Base-by-base conservation (phyloP, 2,888 invertebrate species). In the Ormyrus rosae region DNA sequence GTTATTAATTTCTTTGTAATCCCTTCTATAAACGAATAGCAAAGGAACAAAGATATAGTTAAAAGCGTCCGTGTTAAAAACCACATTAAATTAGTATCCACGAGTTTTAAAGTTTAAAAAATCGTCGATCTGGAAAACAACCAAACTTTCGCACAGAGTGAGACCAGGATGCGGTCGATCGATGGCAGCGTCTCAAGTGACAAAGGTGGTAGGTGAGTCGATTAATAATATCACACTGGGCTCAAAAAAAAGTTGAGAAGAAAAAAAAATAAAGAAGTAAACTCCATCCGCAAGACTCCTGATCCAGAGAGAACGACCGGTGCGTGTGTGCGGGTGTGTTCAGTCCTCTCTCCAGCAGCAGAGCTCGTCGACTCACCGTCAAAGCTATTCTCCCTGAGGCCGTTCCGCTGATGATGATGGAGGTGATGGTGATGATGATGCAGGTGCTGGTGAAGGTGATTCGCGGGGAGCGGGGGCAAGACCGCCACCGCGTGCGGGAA, bases 401-500 rank as follows among this genome's bases (percentile, higher is more conserved):
- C 72, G 68, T 6, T 58, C 74, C 64, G 72, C 48, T 76, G 78
- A 34, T 50, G 55, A 5, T 81, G 56, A 48, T 78, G 55, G 63
- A 76, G 76, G 7, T 72, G 83, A 13, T 60, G 72, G 63, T n/a
- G 34, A 67, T 87, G 87, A 86, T 86, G 46, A 11, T 48, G 76
- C 19, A 53, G 79, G 7, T 81, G 77, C 7, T 85, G 68, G 50
- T 85, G 88, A 85, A 86, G 88, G 87, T 89, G 89, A 87, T 87
- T 88, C 85, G 86, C 89, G 86, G 89, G 90, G 86, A 91, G 89
- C 86, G 93, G 93, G 90, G 93, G 93, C 91, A 93, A 92, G 87
- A 93, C 93, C 91, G 93, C 93, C 91, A 93, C 93, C 91, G 93
- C 93, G 89, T 92, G 92, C 86, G 92, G 92, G 88, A 92, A 92